Evolutionary conservation across 2,888 invertebrate species (phyloP).

Genomic region (Epicampocera succincta): DNA sequence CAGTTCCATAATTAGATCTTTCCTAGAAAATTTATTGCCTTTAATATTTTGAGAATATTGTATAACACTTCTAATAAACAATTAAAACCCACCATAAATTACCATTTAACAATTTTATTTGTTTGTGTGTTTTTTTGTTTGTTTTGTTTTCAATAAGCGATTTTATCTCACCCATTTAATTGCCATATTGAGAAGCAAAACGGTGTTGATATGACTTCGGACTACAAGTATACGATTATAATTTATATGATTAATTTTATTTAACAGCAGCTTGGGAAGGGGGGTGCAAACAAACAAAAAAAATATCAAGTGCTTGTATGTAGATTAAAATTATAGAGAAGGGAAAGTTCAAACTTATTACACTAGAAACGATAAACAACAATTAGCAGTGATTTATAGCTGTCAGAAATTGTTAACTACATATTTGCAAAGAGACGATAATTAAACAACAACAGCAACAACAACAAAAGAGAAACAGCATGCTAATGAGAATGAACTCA

Average conservation of each 20-base stretch:
- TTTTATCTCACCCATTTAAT: conserved; percentile 56
- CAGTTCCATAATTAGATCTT: conserved; percentile 13
- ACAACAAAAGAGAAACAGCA: neutral
- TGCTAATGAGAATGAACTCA: neutral
- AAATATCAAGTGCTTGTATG: neutral
- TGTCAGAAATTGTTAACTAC: conserved; percentile 77
- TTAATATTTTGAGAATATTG: neutral
- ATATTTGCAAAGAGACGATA: conserved; percentile 77
- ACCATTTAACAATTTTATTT: conserved; percentile 7
- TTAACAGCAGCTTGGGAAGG: conserved; percentile 32
- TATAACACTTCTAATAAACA: conserved; percentile 24
- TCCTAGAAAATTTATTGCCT: conserved; percentile 4
- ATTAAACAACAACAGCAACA: conserved; percentile 32
- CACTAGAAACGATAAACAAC: conserved; percentile 24
- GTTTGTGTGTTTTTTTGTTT: neutral
- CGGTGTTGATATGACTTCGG: conserved; percentile 54
- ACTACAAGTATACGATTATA: conserved; percentile 20
- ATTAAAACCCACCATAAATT: conserved; percentile 29
- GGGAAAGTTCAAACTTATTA: conserved; percentile 13
- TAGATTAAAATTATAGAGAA: conserved; percentile 22
- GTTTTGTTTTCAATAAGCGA: conserved; percentile 27
- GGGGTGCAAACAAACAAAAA: neutral
- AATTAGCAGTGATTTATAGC: conserved; percentile 78
- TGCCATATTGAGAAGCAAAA: conserved; percentile 47
- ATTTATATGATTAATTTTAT: conserved; percentile 61